Percentiles rank a stretch among this genome's conserved stretches.
These are phyloP conservation scores for Trachelus iudaicus DNA, from an alignment of 2,888 invertebrate genomes.

Conservation along the genomic window DNA sequence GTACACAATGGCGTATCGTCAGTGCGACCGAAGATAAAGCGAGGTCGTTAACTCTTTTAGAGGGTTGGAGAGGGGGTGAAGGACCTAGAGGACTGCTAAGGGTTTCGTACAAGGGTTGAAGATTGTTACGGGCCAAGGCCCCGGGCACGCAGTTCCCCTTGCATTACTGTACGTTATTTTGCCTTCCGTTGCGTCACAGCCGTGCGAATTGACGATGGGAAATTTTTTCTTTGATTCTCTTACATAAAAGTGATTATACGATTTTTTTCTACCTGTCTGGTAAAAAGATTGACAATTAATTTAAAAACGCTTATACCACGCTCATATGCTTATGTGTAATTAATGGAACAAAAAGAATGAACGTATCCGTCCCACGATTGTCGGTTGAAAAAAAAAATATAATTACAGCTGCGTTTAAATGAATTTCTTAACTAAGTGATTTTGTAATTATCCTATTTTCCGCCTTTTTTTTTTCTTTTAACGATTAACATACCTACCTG, in stretches of 20 bases:
- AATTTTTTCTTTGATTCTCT: neutral
- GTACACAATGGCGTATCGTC: neutral
- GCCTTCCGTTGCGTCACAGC: neutral
- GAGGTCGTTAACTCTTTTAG: constrained; percentile 46
- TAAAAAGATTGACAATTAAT: neutral
- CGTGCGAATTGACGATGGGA: neutral
- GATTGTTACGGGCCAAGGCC: constrained; percentile 34
- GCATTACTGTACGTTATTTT: neutral
- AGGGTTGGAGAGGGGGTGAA: constrained; percentile 20
- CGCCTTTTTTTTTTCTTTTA: neutral
- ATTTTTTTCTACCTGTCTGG: neutral
- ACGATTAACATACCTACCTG: neutral
- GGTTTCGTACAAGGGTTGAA: constrained; percentile 42
- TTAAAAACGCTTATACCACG: neutral
- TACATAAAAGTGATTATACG: neutral
- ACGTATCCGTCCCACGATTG: neutral
- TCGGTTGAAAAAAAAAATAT: neutral
- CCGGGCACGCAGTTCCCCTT: neutral
- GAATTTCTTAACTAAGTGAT: neutral
- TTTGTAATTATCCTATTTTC: neutral
- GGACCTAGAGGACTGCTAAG: constrained; percentile 19
- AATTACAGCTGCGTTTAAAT: neutral
- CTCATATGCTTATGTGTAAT: neutral
- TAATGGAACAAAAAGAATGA: neutral
- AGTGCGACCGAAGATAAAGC: constrained; percentile 35